These are phyloP conservation scores for Otolemur garnettii DNA, from an alignment of 2,113 vertebrate genomes.

Conservation along the genomic window DNA sequence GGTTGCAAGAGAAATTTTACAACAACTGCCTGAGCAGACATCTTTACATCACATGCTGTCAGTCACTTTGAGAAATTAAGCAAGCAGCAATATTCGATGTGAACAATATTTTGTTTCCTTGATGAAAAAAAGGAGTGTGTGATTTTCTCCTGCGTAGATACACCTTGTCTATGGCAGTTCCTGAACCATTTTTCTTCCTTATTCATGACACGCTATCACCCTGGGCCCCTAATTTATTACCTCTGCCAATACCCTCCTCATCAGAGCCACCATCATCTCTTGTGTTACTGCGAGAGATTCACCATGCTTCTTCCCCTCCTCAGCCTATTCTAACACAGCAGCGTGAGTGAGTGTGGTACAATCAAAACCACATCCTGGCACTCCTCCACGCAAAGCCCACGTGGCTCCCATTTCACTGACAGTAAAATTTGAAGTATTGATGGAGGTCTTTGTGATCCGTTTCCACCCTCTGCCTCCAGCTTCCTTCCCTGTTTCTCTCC, in stretches of 20 bases:
- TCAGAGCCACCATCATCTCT: neutral
- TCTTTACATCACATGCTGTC: slow-evolving; percentile 61
- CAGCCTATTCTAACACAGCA: neutral
- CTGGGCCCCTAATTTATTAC: neutral
- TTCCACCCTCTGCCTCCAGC: neutral
- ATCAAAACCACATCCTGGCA: neutral
- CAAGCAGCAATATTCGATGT: slow-evolving; percentile 17
- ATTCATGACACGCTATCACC: neutral
- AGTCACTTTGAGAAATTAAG: slow-evolving; percentile 46
- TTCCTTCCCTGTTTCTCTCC: neutral
- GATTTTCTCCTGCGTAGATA: neutral
- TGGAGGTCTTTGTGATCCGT: neutral
- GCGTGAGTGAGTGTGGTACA: neutral
- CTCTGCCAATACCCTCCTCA: neutral
- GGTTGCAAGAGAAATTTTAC: slow-evolving; percentile 74
- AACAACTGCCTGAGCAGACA: slow-evolving; percentile 35
- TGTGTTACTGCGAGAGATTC: neutral
- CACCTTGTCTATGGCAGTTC: slow-evolving; percentile 32
- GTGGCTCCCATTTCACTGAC: neutral
- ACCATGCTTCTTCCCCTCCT: neutral
- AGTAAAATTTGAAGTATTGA: neutral
- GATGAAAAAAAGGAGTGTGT: slow-evolving; percentile 37
- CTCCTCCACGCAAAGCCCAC: neutral
- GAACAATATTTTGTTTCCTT: slow-evolving; percentile 33
- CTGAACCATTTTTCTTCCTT: neutral